Evolutionary conservation across 2,888 invertebrate genomes (phyloP).

Genomic region (Hyalella azteca): DNA sequence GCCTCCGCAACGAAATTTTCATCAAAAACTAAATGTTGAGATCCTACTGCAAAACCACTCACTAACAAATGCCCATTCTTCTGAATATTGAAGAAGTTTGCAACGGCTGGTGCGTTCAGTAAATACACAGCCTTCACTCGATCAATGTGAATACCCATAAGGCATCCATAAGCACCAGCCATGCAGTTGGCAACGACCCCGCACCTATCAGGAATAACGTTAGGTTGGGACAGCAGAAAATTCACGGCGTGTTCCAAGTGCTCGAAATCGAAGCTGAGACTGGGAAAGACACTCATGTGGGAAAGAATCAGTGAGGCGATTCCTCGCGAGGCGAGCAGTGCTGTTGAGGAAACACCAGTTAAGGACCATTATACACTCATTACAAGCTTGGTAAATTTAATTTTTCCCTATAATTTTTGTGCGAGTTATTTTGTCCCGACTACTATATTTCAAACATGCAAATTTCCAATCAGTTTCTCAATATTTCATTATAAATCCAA

Average conservation of each 20-base stretch:
- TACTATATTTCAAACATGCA: too few relatives aligned
- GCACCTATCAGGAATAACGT: constrained; percentile 45
- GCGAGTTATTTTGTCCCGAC: too few relatives aligned
- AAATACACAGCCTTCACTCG: constrained; percentile 47
- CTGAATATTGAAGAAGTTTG: too few relatives aligned
- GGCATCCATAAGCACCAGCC: constrained; percentile 33
- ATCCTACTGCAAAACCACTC: too few relatives aligned
- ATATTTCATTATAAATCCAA: too few relatives aligned
- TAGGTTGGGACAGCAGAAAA: constrained; percentile 39
- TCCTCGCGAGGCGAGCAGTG: constrained; percentile 49
- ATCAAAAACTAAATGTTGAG: too few relatives aligned
- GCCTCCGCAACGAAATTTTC: too few relatives aligned
- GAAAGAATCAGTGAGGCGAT: constrained; percentile 45
- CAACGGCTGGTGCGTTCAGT: constrained; percentile 42
- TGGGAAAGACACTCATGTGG: constrained; percentile 43
- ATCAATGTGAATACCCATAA: constrained; percentile 39
- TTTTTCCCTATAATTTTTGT: too few relatives aligned
- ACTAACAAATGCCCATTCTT: too few relatives aligned
- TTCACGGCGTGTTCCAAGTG: constrained; percentile 53
- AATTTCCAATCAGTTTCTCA: too few relatives aligned
- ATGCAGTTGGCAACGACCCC: constrained; percentile 47
- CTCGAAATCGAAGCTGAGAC: constrained; percentile 38
- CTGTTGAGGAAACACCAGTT: constrained; percentile 37
- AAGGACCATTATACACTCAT: too few relatives aligned
- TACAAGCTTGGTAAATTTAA: too few relatives aligned